Evolutionary conservation across 1,140 invertebrate species (phyloP).

Genomic region (Sarcophaga bullata): DNA sequence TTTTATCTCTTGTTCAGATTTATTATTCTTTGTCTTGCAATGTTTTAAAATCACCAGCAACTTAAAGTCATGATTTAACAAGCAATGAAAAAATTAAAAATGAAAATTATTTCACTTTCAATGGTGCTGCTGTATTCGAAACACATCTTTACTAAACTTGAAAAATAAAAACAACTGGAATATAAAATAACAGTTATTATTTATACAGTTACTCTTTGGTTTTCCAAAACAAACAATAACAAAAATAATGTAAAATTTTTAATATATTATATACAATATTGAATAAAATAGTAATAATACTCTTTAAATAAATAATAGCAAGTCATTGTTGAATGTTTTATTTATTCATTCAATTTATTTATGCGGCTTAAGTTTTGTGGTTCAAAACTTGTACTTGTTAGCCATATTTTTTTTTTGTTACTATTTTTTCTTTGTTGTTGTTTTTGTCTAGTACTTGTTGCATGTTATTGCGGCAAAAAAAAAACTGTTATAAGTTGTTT

Average conservation of each 20-base stretch:
- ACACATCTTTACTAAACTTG: neutral
- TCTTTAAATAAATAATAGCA: neutral
- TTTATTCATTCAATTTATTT: neutral
- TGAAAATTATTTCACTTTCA: too few species aligned
- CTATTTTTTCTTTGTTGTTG: neutral
- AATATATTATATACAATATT: slow-evolving; percentile 6
- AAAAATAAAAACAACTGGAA: neutral
- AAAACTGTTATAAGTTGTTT: neutral
- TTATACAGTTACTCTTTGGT: neutral
- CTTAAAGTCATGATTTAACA: neutral
- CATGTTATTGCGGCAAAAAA: slow-evolving; percentile 1
- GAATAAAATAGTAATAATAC: neutral
- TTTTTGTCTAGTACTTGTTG: slow-evolving; percentile 16
- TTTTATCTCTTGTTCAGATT: too few species aligned
- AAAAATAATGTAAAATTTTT: too few species aligned
- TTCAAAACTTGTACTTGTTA: neutral
- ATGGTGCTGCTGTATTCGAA: neutral
- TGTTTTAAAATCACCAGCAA: neutral
- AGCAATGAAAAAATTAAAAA: neutral
- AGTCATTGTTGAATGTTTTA: slow-evolving; percentile 12
- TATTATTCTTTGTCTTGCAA: too few species aligned
- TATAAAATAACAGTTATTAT: neutral
- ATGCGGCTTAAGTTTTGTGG: slow-evolving; percentile 14
- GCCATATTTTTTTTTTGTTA: neutral
- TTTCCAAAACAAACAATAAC: neutral